Conservation (phyloP, 2,797 vertebrate genomes). For the Propithecus perrieri region DNA sequence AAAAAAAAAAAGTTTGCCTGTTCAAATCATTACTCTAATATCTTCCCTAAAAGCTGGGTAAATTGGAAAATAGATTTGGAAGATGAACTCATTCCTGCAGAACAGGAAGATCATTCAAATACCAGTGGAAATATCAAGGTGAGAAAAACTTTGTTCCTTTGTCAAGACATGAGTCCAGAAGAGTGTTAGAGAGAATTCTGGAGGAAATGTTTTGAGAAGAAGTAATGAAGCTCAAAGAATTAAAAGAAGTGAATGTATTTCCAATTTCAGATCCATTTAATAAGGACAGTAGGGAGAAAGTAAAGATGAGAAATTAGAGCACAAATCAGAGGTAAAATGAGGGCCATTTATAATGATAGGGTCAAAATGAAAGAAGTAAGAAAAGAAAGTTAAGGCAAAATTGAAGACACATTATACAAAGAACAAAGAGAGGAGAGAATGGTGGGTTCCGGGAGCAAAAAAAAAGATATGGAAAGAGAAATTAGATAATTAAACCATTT, state of each 20-base stretch:
- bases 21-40: not conserved
- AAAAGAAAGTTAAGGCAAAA: not conserved
- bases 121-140: not conserved
- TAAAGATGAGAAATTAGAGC: not conserved
- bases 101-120: not conserved
- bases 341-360: accelerated
- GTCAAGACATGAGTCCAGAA: not conserved
- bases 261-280: not conserved
- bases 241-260: not conserved
- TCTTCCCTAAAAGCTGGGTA: not conserved
- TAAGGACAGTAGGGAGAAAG: not conserved
- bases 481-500: not conserved
- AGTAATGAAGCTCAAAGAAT: not conserved
- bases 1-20: not conserved
- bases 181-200: not conserved
- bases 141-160: not conserved
- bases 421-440: not conserved
- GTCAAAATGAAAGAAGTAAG: not conserved
- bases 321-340: not conserved
- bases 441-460: not conserved
- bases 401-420: not conserved
- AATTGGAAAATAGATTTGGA: not conserved
- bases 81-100: not conserved
- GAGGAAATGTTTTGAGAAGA: not conserved
- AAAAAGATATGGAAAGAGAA: not conserved